A percentile compares a stretch with the other conserved stretches of the same genome.
These are phyloP conservation scores for Phaedon cochleariae DNA, from an alignment of 2,888 invertebrate genomes.

Conservation along the genomic window DNA sequence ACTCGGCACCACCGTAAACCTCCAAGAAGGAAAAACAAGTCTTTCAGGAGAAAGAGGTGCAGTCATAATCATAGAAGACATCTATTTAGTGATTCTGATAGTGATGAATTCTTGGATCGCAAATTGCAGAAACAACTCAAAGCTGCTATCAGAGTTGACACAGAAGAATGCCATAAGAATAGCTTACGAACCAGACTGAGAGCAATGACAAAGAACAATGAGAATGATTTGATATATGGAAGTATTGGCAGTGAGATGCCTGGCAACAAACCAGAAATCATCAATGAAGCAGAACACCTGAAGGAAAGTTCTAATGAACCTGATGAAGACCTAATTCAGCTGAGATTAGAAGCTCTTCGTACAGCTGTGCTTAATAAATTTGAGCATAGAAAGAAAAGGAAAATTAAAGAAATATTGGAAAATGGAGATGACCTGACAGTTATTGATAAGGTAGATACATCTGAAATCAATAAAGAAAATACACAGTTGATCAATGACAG, in stretches of 20 bases:
- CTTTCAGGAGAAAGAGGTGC: constrained; percentile 21
- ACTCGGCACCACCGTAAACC: not conserved
- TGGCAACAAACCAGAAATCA: constrained; percentile 20
- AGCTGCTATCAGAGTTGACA: constrained; percentile 64
- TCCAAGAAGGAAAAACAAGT: constrained; percentile 18
- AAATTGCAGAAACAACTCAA: constrained; percentile 62
- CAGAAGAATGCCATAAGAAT: constrained; percentile 49
- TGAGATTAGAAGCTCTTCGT: constrained; percentile 72
- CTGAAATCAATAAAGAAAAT: constrained; percentile 49
- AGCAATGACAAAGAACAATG: constrained; percentile 49
- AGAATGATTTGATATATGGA: constrained; percentile 22
- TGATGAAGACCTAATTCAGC: constrained; percentile 70
- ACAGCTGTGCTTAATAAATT: constrained; percentile 75
- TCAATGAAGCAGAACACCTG: constrained; percentile 17
- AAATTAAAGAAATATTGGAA: constrained; percentile 39
- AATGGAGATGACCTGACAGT: constrained; percentile 23
- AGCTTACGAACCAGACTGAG: constrained; percentile 55
- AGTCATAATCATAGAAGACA: constrained; percentile 23
- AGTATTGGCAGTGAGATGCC: constrained; percentile 19
- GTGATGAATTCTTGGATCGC: constrained; percentile 47
- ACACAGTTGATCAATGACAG: constrained; percentile 44
- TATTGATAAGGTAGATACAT: constrained; percentile 25
- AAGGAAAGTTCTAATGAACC: constrained; percentile 34
- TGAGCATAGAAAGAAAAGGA: constrained; percentile 65
- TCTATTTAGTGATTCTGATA: constrained; percentile 43